Evolutionary conservation across 2,888 invertebrate species (phyloP).

Genomic region (Philereme vetulata): DNA sequence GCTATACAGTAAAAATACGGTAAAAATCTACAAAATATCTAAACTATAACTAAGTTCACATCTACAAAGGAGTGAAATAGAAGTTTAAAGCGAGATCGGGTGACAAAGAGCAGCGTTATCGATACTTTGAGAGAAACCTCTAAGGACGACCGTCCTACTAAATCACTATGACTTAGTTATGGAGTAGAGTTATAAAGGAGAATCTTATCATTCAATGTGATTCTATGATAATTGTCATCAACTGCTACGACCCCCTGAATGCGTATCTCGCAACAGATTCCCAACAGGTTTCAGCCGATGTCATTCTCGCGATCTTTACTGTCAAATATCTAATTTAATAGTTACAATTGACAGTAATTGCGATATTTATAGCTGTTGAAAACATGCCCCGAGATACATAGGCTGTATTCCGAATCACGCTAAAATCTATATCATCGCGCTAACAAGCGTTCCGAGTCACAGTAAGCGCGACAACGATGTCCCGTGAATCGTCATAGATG

Average conservation of each 20-base stretch:
- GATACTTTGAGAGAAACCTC: slow-evolving; percentile 56
- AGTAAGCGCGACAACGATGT: too few species aligned
- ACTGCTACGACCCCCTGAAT: neutral
- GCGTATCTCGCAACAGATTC: too few species aligned
- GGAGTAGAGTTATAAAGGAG: slow-evolving; percentile 65
- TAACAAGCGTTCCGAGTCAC: too few species aligned
- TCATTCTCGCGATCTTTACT: too few species aligned
- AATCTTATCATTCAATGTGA: slow-evolving; percentile 57
- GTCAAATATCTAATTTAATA: too few species aligned
- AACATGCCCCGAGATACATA: too few species aligned
- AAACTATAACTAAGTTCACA: slow-evolving; percentile 59
- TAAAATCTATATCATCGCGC: too few species aligned
- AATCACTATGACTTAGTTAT: slow-evolving; percentile 77
- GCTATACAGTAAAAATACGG: neutral
- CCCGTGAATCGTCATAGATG: too few species aligned
- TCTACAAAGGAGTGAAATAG: slow-evolving; percentile 60
- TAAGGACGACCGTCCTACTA: slow-evolving; percentile 57
- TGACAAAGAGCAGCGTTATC: slow-evolving; percentile 62
- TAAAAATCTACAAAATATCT: slow-evolving; percentile 35
- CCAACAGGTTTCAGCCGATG: too few species aligned
- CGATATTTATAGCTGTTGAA: too few species aligned
- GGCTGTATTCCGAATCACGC: too few species aligned
- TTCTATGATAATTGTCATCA: slow-evolving; percentile 2
- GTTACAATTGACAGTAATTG: too few species aligned
- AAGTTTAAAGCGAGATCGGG: slow-evolving; percentile 72